Percentiles rank a stretch among this genome's conserved stretches.
Conservation (phyloP, 2,888 invertebrate species). For the Lordiphosa andalusiaca region DNA sequence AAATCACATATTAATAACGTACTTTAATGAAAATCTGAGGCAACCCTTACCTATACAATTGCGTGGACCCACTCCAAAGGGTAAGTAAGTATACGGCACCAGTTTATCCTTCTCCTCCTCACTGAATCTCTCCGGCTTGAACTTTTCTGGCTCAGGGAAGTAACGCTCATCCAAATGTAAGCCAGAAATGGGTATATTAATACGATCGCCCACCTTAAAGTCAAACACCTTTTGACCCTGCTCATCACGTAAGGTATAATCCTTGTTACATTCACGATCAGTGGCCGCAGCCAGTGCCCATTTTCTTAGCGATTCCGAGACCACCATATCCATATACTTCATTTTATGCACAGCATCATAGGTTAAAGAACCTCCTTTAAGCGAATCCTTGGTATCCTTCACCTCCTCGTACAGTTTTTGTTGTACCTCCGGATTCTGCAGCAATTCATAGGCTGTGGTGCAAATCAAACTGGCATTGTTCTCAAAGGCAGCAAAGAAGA, state of each 20-base stretch:
- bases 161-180: slow-evolving; percentile 81
- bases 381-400: slow-evolving; percentile 77
- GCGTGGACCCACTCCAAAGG: slow-evolving; percentile 83
- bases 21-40: too few relatives aligned
- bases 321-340: slow-evolving; percentile 84
- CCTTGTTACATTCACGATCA: slow-evolving; percentile 82
- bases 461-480: slow-evolving; percentile 79
- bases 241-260: slow-evolving; percentile 77
- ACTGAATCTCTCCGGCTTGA: slow-evolving; percentile 83
- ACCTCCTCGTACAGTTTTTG: slow-evolving; percentile 82
- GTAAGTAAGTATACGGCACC: slow-evolving; percentile 80
- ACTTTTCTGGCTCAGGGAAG: slow-evolving; percentile 82
- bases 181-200: slow-evolving; percentile 78
- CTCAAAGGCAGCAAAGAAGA: slow-evolving; percentile 83
- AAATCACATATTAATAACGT: too few relatives aligned
- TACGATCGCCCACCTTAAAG: slow-evolving; percentile 80
- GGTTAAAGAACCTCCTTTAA: slow-evolving; percentile 80
- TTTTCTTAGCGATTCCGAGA: slow-evolving; percentile 81
- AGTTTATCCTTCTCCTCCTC: slow-evolving; percentile 81
- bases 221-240: slow-evolving; percentile 81
- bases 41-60: slow-evolving; percentile 82
- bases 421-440: slow-evolving; percentile 82
- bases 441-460: slow-evolving; percentile 82
- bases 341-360: slow-evolving; percentile 82
- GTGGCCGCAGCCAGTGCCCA: slow-evolving; percentile 81